These are phyloP conservation scores for Nomada lathburiana DNA, from an alignment of 2,888 invertebrate genomes.

Conservation along the genomic window DNA sequence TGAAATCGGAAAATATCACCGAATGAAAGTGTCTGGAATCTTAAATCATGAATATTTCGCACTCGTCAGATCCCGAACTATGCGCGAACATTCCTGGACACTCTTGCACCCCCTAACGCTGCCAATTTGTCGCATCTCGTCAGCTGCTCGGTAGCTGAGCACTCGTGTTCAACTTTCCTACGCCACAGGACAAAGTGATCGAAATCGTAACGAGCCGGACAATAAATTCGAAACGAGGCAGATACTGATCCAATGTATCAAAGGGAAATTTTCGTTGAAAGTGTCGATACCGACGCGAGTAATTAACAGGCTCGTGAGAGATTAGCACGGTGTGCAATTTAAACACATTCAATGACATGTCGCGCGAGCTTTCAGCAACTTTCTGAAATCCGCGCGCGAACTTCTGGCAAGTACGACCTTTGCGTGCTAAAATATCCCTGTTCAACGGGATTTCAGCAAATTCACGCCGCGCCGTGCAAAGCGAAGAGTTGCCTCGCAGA, in stretches of 20 bases:
- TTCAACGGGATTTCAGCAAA: conserved; percentile 23
- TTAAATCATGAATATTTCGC: background rate
- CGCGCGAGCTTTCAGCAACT: conserved; percentile 7
- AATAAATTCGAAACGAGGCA: background rate
- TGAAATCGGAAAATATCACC: no score
- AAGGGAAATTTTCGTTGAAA: background rate
- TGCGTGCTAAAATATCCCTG: conserved; percentile 7
- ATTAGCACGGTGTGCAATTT: conserved; percentile 19
- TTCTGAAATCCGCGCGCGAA: conserved; percentile 23
- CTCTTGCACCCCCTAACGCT: no score
- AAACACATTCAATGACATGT: conserved; percentile 33
- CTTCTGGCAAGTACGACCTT: conserved; percentile 29
- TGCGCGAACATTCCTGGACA: no score
- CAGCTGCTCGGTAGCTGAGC: no score
- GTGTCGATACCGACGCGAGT: background rate
- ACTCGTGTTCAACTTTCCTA: no score
- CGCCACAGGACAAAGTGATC: no score
- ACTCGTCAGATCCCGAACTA: no score
- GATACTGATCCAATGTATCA: no score
- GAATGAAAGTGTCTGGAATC: background rate
- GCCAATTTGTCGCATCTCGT: no score
- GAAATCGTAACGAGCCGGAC: no score
- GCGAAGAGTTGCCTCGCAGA: conserved; percentile 1
- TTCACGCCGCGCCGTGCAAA: conserved; percentile 6
- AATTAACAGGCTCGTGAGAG: background rate